These are phyloP conservation scores for Caenorhabditis doughertyi DNA, from an alignment of 2,888 invertebrate species.

Conservation along the genomic window DNA sequence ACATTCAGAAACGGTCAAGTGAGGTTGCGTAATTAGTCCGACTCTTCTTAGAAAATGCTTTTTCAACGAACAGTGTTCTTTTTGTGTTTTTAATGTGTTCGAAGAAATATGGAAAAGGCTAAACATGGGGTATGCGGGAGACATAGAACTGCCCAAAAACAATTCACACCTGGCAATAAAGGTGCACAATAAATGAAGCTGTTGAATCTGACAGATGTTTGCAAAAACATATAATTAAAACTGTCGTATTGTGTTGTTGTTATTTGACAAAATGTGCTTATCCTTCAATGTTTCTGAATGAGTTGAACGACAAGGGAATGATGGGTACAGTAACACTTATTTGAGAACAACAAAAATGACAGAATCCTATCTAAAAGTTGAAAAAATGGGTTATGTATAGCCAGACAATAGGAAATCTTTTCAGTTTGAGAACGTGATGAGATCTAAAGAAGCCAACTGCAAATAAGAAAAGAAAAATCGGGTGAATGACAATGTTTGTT, in stretches of 20 bases:
- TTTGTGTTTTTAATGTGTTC: constrained; percentile 17
- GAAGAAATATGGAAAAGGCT: constrained; percentile 12
- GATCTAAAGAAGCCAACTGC: constrained; percentile 41
- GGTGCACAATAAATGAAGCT: constrained; percentile 58
- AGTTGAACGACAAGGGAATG: too few relatives aligned
- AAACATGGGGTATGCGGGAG: constrained; percentile 54
- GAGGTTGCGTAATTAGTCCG: constrained; percentile 52
- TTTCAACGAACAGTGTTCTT: neutral
- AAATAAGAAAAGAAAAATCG: constrained; percentile 47
- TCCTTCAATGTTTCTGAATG: neutral
- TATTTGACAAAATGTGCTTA: constrained; percentile 1
- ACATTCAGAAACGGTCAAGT: constrained; percentile 59
- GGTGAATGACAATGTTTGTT: constrained; percentile 62
- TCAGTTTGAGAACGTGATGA: constrained; percentile 19
- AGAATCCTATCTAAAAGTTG: neutral
- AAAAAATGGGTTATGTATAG: neutral
- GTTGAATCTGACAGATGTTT: constrained; percentile 54
- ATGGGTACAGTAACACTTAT: too few relatives aligned
- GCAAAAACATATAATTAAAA: constrained; percentile 60
- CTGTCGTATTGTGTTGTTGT: constrained; percentile 22
- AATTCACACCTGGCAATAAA: constrained; percentile 64
- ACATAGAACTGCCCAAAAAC: constrained; percentile 30
- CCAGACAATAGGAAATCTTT: neutral
- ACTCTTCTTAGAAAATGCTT: constrained; percentile 21
- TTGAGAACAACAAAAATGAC: too few relatives aligned